These are phyloP conservation scores for Caenorhabditis parvicauda DNA, from an alignment of 2,888 invertebrate genomes.

Conservation along the genomic window DNA sequence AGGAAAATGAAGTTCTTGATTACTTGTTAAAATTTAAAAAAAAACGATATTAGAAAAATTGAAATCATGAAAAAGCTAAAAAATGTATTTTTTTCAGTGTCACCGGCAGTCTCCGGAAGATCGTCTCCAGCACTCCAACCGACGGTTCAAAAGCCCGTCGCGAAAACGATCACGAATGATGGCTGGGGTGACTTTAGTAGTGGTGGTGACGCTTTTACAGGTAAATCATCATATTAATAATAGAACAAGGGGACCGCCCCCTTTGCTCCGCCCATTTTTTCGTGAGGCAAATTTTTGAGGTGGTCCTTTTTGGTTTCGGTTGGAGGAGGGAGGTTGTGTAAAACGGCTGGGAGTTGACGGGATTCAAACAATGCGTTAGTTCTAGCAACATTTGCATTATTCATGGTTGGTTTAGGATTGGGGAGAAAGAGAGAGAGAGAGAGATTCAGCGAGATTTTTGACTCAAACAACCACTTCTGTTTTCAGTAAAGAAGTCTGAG, in stretches of 20 bases:
- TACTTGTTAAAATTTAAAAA: background rate
- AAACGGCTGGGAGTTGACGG: too few species aligned
- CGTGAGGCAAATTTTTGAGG: too few species aligned
- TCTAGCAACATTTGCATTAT: background rate
- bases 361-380: too few species aligned
- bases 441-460: too few species aligned
- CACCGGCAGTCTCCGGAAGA: conserved; percentile 1
- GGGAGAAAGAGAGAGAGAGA: too few species aligned
- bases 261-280: too few species aligned
- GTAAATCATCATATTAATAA: background rate
- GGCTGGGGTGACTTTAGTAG: conserved; percentile 46
- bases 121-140: background rate
- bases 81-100: background rate
- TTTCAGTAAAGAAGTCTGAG: background rate
- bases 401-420: background rate
- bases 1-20: too few species aligned
- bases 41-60: background rate
- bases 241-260: too few species aligned
- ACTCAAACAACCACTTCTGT: background rate
- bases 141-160: conserved; percentile 4
- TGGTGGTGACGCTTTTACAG: conserved; percentile 30
- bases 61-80: background rate
- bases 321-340: too few species aligned
- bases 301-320: too few species aligned
- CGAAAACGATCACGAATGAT: conserved; percentile 20